Conservation (phyloP, 2,113 vertebrate genomes). For the Carlito syrichta region DNA sequence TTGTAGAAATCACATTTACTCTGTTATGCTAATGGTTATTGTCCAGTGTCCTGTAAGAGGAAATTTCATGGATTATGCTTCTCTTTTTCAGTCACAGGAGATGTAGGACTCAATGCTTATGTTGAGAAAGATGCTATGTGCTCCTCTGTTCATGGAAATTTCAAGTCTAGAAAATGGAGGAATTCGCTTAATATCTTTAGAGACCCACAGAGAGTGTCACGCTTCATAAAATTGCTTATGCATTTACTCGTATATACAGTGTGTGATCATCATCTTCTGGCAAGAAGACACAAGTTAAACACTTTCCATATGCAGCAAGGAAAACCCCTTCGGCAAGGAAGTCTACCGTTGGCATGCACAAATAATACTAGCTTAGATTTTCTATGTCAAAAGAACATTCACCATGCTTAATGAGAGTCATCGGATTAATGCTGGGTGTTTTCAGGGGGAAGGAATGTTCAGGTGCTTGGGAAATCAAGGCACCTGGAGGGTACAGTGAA, state of each 20-base stretch:
- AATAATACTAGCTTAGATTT: conserved; percentile 45
- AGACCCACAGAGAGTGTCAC: conserved; percentile 38
- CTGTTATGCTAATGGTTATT: neutral
- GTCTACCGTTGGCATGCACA: conserved; percentile 26
- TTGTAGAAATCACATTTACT: neutral
- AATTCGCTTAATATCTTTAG: conserved; percentile 53
- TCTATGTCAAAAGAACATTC: conserved; percentile 42
- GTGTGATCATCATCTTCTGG: conserved; percentile 21
- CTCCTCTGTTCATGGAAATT: conserved; percentile 49
- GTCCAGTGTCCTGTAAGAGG: neutral
- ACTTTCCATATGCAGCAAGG: conserved; percentile 34
- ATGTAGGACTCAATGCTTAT: neutral
- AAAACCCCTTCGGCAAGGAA: conserved; percentile 44
- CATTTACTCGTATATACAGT: conserved; percentile 40
- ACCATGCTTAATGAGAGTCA: conserved; percentile 53
- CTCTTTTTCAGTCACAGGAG: conserved; percentile 31
- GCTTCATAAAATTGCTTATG: conserved; percentile 59
- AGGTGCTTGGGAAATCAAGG: conserved; percentile 43
- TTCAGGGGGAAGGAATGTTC: conserved; percentile 42
- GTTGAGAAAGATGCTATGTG: conserved; percentile 38
- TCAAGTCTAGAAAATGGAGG: conserved; percentile 57
- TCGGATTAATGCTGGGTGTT: conserved; percentile 38
- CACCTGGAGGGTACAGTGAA: conserved; percentile 24
- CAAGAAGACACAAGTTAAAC: conserved; percentile 45
- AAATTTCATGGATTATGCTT: neutral